Evolutionary conservation across 64 coral and sea anemone species (phyloP), one percentile per base, ranked within the genome.

Genomic region (Catalaphyllia jardinei): DNA sequence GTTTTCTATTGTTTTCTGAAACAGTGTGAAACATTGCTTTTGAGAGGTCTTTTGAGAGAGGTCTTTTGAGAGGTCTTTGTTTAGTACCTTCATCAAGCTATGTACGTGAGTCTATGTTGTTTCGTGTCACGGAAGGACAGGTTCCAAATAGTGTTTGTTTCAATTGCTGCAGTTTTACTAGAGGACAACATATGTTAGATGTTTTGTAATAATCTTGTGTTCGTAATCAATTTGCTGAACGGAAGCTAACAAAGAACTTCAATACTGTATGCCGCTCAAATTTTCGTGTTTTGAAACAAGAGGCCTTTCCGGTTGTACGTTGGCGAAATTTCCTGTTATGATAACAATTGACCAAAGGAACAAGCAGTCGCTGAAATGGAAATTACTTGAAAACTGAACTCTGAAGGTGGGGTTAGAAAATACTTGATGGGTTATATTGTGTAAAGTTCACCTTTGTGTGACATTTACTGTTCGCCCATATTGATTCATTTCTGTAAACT

Each of bases 151-250:
- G n/a, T 60, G 12, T 46, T 30, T 27, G 4, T n/a, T 50, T 51
- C n/a, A 25, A 50, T 51, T 1, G 18, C 12, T 49, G 4, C 33
- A 13, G 62, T 38, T 71, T 71, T 12, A 8, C 38, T 16, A 35
- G 39, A 71, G 15, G 38, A 54, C 30, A 79, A 85, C 49, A 28
- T 8, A 2, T 10, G 35, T 24, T 28, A 11, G 30, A 31, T 5
- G 10, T 71, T 84, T 71, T 17, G 16, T 15, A 10, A 3, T 46
- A 8, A 27, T 85, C 20, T 71, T 85, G 65, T 85, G 62, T 29
- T 71, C 62, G 63, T 24, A 38, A 85, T 85, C 62, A 85, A 85
- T 85, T 85, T 84, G 33, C 20, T 71, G 20, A 39, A 13, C 81
- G 81, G 81, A 85, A 85, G 63, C 63, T 2, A 71, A 33, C 81